Conservation (phyloP, 2,888 invertebrate genomes). For the Scelioninae gen. 1 region DNA sequence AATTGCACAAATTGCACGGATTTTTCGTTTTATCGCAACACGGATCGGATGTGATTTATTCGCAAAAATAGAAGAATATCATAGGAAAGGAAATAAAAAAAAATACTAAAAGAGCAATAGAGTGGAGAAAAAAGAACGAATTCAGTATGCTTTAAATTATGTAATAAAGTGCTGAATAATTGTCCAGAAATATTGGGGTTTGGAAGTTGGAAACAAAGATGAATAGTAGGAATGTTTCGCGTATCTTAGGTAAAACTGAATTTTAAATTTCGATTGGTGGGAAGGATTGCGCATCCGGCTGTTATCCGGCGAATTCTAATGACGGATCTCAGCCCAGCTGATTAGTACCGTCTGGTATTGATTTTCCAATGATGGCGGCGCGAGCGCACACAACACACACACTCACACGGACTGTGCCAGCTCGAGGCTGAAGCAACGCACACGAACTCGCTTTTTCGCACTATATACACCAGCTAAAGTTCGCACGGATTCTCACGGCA, state of each 20-base stretch:
- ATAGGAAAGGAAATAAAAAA: too few species aligned
- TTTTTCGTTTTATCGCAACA: neutral
- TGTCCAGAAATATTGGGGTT: too few species aligned
- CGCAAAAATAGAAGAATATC: neutral
- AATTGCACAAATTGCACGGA: slow-evolving; percentile 26
- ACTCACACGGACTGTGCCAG: slow-evolving; percentile 71
- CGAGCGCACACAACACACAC: slow-evolving; percentile 69
- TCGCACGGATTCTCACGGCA: slow-evolving; percentile 43
- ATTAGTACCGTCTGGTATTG: slow-evolving; percentile 83
- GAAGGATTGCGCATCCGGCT: slow-evolving; percentile 47
- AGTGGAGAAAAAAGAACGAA: too few species aligned
- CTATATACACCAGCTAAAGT: slow-evolving; percentile 55
- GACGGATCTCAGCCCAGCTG: slow-evolving; percentile 80
- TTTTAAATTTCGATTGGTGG: slow-evolving; percentile 6
- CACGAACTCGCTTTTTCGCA: slow-evolving; percentile 63
- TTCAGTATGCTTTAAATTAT: too few species aligned
- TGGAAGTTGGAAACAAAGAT: too few species aligned
- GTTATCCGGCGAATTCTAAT: slow-evolving; percentile 75
- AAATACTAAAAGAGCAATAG: too few species aligned
- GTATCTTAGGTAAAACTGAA: neutral
- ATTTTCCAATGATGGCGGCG: slow-evolving; percentile 81
- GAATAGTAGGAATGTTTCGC: too few species aligned
- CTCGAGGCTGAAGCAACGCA: slow-evolving; percentile 70
- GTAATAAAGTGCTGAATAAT: too few species aligned
- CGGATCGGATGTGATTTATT: neutral